phyloP scores from a whole-genome alignment of 2,888 invertebrate species.

The Erpobdella octoculata region DNA sequence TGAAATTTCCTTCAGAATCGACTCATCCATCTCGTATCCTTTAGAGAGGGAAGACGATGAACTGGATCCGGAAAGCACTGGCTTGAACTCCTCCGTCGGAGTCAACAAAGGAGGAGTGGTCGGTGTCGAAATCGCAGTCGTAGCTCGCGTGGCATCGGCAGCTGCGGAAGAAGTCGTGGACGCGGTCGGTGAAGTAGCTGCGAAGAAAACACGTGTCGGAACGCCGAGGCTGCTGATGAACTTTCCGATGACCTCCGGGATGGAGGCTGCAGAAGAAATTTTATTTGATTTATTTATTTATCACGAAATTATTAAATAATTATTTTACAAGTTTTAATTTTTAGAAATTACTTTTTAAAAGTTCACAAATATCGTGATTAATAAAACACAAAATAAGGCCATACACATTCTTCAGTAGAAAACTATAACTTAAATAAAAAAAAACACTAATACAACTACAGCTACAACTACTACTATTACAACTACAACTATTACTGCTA shows the following conservation, averaged over 20 bases:
- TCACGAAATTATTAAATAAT: too few relatives aligned
- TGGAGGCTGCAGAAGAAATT: background rate
- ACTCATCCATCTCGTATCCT: background rate
- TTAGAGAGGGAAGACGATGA: background rate
- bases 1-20: background rate
- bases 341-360: too few relatives aligned
- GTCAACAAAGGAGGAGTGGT: too few relatives aligned
- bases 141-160: background rate
- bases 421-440: too few relatives aligned
- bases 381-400: too few relatives aligned
- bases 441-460: too few relatives aligned
- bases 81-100: background rate
- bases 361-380: too few relatives aligned
- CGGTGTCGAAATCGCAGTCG: background rate
- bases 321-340: too few relatives aligned
- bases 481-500: too few relatives aligned
- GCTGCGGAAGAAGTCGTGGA: background rate
- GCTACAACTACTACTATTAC: too few relatives aligned
- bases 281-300: too few relatives aligned
- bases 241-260: background rate
- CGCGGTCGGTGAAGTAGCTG: background rate
- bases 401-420: too few relatives aligned
- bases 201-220: background rate
- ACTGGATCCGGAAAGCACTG: background rate
- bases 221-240: conserved; percentile 12